phyloP scores from a whole-genome alignment of 1,140 invertebrate species.

The Bacillus rossius region DNA sequence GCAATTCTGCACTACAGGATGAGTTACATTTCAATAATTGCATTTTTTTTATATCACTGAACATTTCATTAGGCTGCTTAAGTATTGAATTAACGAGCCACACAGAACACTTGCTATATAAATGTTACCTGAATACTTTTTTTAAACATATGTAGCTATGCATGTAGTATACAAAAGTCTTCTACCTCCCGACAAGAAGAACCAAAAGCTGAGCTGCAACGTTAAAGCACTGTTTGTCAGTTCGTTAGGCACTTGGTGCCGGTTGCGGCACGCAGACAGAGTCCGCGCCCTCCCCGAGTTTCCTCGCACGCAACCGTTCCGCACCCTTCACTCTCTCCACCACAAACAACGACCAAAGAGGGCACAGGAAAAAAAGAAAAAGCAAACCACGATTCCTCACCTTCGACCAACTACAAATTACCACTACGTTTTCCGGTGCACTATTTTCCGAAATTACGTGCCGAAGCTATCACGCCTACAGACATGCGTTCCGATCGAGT shows the following conservation, averaged over 20 bases:
- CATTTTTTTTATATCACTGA: too few species aligned
- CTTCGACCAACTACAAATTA: background rate
- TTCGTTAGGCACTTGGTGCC: conserved; percentile 17
- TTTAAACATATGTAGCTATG: background rate
- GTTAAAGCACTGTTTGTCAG: conserved; percentile 13
- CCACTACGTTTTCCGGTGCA: too few species aligned
- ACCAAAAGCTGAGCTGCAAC: conserved; percentile 10
- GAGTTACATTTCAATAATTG: too few species aligned
- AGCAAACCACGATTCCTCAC: background rate
- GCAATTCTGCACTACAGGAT: too few species aligned
- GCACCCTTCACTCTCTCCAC: background rate
- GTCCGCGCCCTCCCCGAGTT: background rate
- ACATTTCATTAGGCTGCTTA: too few species aligned
- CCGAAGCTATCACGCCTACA: too few species aligned
- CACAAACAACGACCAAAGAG: background rate
- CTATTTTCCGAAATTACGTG: too few species aligned
- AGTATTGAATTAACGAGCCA: too few species aligned
- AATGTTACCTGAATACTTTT: background rate
- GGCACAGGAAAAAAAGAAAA: background rate
- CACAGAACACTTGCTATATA: background rate
- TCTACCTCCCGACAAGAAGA: conserved; percentile 1
- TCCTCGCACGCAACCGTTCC: background rate
- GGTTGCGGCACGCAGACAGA: conserved; percentile 3
- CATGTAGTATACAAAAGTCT: conserved; percentile 12
- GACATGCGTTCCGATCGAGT: too few species aligned